Evolutionary conservation across 2,888 invertebrate genomes (phyloP).

Genomic region (Neoitamus cyanurus): DNA sequence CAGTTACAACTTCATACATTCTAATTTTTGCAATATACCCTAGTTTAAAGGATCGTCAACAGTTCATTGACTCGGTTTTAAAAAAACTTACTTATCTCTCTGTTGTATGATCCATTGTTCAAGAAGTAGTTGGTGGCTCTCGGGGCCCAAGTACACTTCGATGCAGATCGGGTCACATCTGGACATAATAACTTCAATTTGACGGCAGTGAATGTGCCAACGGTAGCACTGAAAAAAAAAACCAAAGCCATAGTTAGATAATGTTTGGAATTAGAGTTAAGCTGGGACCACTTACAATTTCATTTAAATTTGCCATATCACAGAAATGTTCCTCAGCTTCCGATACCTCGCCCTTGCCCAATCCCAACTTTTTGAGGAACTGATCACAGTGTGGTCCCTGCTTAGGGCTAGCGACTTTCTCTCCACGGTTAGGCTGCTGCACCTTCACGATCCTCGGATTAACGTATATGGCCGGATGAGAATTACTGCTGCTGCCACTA

Average conservation of each 20-base stretch:
- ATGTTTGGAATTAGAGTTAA: not conserved
- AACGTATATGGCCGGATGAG: not conserved
- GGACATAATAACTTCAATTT: slow-evolving; percentile 63
- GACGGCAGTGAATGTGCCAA: slow-evolving; percentile 65
- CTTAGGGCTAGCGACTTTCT: slow-evolving; percentile 58
- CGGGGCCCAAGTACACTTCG: slow-evolving; percentile 66
- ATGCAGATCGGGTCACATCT: slow-evolving; percentile 65
- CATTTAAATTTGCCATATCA: slow-evolving; percentile 66
- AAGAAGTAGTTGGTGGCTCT: slow-evolving; percentile 63
- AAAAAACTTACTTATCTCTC: slow-evolving; percentile 62
- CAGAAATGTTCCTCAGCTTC: slow-evolving; percentile 66
- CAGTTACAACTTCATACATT: no score
- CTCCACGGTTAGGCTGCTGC: slow-evolving; percentile 23
- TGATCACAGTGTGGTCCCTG: slow-evolving; percentile 67
- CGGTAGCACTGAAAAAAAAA: slow-evolving; percentile 61
- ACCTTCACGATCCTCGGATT: not conserved
- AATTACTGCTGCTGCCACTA: not conserved
- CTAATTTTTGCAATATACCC: no score
- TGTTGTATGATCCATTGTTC: slow-evolving; percentile 66
- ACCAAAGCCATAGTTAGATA: not conserved
- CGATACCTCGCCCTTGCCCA: slow-evolving; percentile 62
- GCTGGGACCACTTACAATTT: slow-evolving; percentile 61
- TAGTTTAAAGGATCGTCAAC: no score
- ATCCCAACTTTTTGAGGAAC: slow-evolving; percentile 66
- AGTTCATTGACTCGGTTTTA: no score